Percentiles rank a stretch among this genome's conserved stretches.
Evolutionary conservation across 2,113 vertebrate genomes (phyloP).

Genomic region (Aptenodytes patagonicus): DNA sequence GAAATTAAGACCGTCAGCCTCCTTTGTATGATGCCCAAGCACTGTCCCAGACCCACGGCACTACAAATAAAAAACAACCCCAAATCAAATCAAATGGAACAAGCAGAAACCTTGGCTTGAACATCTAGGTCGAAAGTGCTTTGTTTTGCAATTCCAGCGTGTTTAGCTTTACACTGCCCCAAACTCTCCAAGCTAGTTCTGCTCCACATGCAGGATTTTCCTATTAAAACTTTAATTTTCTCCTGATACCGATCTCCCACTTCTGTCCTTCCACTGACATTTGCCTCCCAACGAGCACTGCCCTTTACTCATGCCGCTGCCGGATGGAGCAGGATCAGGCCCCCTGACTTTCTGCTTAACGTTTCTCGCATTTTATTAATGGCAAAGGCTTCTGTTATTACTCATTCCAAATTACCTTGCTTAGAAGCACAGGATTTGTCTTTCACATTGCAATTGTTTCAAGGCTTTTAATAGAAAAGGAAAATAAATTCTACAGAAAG

Average conservation of each 20-base stretch:
- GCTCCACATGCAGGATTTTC: background rate
- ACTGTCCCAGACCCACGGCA: background rate
- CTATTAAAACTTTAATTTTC: background rate
- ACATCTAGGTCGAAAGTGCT: background rate
- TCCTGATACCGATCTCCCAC: background rate
- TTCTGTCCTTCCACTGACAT: background rate
- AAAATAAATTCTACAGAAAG: slow-evolving; percentile 19
- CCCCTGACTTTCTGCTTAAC: background rate
- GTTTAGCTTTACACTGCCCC: background rate
- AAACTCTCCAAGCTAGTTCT: background rate
- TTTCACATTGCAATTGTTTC: background rate
- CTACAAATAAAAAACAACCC: background rate
- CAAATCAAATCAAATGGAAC: background rate
- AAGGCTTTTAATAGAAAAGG: slow-evolving; percentile 38
- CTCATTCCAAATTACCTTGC: background rate
- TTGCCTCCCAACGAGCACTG: background rate
- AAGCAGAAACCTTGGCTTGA: background rate
- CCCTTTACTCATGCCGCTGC: background rate
- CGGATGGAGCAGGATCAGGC: background rate
- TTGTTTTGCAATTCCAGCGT: background rate
- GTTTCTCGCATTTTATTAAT: background rate
- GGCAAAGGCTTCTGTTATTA: background rate
- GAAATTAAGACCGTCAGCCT: background rate
- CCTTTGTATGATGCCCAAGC: background rate
- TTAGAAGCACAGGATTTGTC: background rate